phyloP scores from a whole-genome alignment of 2,113 vertebrate genomes.

The Varanus salvator region DNA sequence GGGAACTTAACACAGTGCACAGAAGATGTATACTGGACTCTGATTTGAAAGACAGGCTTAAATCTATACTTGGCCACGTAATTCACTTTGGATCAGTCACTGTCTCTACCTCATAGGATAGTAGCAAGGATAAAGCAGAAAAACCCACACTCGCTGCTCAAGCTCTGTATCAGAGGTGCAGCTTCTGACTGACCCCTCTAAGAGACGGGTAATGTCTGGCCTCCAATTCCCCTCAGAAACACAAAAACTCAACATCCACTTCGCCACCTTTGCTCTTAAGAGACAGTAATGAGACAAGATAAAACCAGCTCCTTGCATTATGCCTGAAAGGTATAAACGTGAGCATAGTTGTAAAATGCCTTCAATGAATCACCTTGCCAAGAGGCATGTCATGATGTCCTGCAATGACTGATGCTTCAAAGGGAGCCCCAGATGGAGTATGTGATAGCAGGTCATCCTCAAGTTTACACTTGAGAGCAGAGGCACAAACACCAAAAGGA shows the following conservation, averaged over 20 bases:
- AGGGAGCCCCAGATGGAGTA: neutral
- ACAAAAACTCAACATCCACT: neutral
- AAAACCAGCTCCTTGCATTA: neutral
- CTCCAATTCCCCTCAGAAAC: neutral
- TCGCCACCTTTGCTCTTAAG: neutral
- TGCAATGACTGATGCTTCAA: neutral
- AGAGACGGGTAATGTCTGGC: neutral
- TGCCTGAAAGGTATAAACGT: neutral
- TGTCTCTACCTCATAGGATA: neutral
- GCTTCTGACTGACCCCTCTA: neutral
- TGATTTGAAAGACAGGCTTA: neutral
- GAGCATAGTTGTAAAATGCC: neutral
- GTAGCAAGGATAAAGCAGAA: neutral
- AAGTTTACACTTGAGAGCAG: conserved; percentile 4
- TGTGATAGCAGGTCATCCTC: neutral
- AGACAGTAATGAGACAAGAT: neutral
- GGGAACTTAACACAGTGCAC: neutral
- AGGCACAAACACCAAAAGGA: neutral
- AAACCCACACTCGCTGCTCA: too few relatives aligned
- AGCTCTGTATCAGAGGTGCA: neutral
- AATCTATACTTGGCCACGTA: neutral
- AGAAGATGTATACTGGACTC: neutral
- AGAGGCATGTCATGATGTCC: neutral
- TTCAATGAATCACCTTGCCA: neutral
- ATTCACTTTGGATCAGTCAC: neutral